Evolutionary conservation across 2,797 vertebrate species (phyloP).

Genomic region (Megalops cyprinoides): DNA sequence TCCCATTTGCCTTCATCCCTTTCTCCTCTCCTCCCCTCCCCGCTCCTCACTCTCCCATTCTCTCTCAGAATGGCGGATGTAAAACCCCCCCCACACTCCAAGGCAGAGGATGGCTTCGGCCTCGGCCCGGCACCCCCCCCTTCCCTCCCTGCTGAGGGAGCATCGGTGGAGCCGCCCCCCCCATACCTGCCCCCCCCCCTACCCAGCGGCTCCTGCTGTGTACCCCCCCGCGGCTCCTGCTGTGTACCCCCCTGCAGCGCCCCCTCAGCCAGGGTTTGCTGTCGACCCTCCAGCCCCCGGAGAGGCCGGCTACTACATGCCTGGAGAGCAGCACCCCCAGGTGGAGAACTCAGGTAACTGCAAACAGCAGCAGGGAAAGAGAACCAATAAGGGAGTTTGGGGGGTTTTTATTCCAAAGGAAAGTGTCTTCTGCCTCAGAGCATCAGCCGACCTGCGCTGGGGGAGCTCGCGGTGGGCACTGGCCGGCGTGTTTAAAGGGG

Average conservation of each 20-base stretch:
- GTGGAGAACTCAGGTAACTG: slow-evolving; percentile 18
- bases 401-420: background rate
- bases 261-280: slow-evolving; percentile 22
- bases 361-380: background rate
- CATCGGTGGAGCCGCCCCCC: slow-evolving; percentile 40
- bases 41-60: background rate
- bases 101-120: background rate
- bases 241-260: slow-evolving; percentile 30
- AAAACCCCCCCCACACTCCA: background rate
- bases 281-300: slow-evolving; percentile 14
- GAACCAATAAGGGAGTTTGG: no score
- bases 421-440: background rate
- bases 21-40: background rate
- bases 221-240: slow-evolving; percentile 12
- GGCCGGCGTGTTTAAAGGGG: background rate
- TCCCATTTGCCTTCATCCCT: no score
- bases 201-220: slow-evolving; percentile 21
- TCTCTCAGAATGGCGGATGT: slow-evolving; percentile 55
- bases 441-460: background rate
- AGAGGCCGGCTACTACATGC: slow-evolving; percentile 4
- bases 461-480: no score
- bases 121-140: background rate
- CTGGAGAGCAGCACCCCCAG: background rate
- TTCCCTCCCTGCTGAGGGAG: slow-evolving; percentile 29
- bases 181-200: slow-evolving; percentile 44